phyloP scores from a whole-genome alignment of 1,140 invertebrate genomes.

The Anastatus disparis region DNA sequence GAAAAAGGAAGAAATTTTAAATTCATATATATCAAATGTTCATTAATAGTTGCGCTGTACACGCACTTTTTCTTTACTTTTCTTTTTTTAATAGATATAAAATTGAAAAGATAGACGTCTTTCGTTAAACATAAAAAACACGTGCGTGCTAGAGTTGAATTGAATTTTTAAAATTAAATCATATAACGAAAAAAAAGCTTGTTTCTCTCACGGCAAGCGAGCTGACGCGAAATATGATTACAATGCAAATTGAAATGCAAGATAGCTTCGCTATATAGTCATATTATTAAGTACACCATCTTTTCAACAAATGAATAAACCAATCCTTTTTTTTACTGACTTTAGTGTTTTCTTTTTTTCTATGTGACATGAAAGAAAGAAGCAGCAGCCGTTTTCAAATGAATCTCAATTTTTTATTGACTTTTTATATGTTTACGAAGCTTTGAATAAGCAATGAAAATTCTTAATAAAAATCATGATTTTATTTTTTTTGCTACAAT shows the following conservation, averaged over 20 bases:
- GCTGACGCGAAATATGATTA: slow-evolving; percentile 6
- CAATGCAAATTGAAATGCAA: slow-evolving; percentile 22
- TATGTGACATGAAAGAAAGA: too few relatives aligned
- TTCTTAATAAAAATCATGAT: too few relatives aligned
- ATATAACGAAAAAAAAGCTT: background rate
- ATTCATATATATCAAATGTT: background rate
- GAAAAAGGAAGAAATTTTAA: too few relatives aligned
- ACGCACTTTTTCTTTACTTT: background rate
- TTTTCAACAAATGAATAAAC: too few relatives aligned
- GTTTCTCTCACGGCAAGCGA: background rate
- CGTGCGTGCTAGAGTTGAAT: background rate
- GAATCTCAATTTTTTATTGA: too few relatives aligned
- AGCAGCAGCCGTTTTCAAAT: too few relatives aligned
- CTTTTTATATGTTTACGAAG: too few relatives aligned
- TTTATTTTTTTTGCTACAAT: too few relatives aligned
- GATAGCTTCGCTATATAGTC: background rate
- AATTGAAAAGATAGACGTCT: background rate
- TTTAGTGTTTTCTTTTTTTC: too few relatives aligned
- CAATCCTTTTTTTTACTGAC: too few relatives aligned
- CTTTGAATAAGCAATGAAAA: too few relatives aligned
- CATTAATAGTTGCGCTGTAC: background rate
- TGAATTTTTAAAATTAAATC: slow-evolving; percentile 11
- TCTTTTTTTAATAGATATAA: background rate
- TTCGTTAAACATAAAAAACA: background rate
- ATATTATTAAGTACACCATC: too few relatives aligned